Evolutionary conservation across 2,888 invertebrate genomes (phyloP).

Genomic region (Strigamia transsilvanica): DNA sequence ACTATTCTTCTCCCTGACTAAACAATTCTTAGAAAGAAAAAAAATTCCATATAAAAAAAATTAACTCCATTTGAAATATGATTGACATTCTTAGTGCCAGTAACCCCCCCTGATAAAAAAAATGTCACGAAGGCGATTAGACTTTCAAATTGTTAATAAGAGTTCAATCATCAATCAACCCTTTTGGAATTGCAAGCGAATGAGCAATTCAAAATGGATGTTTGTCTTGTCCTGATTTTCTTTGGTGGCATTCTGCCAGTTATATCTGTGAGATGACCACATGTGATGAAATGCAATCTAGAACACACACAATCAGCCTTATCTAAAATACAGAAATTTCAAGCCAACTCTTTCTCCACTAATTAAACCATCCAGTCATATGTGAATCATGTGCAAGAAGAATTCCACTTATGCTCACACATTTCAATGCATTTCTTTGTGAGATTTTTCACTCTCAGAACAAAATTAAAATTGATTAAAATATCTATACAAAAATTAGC

Average conservation of each 20-base stretch:
- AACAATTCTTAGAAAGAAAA: too few species aligned
- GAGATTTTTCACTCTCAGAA: too few species aligned
- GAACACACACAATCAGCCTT: background rate
- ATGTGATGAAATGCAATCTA: conserved; percentile 3
- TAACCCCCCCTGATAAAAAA: background rate
- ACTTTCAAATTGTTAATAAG: background rate
- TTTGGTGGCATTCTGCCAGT: background rate
- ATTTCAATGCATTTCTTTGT: background rate
- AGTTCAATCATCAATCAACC: background rate
- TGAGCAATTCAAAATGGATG: conserved; percentile 22
- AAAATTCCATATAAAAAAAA: background rate
- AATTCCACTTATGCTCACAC: background rate
- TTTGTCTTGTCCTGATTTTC: conserved; percentile 1
- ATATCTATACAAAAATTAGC: background rate
- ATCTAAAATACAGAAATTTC: background rate
- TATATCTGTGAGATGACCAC: background rate
- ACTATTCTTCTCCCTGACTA: too few species aligned
- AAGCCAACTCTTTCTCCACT: background rate
- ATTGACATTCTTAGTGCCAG: background rate
- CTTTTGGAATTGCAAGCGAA: background rate
- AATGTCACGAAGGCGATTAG: background rate
- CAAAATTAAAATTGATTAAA: background rate
- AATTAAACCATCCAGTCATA: background rate
- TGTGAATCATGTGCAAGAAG: background rate
- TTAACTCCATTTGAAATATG: background rate